Conservation (phyloP, 64 coral and sea anemone species). For the Dendronephthya gigantea region DNA sequence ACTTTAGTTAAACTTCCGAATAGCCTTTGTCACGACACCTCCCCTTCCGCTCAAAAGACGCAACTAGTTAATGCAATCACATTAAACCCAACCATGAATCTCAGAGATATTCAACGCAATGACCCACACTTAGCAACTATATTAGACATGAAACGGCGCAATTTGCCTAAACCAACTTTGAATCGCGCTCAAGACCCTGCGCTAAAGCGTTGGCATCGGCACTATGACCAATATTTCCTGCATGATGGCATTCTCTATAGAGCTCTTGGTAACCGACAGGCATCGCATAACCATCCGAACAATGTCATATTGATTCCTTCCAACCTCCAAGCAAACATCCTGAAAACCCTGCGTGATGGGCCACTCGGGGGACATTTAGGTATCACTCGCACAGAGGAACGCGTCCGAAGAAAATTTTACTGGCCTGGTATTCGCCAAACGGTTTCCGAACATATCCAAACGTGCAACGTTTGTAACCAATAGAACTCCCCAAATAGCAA, state of each 20-base stretch:
- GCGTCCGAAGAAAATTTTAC: neutral
- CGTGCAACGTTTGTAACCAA: neutral
- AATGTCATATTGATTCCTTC: neutral
- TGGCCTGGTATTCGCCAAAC: neutral
- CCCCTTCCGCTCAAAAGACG: neutral
- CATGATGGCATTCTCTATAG: neutral
- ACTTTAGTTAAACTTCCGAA: neutral
- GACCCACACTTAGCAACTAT: neutral
- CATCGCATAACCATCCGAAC: neutral
- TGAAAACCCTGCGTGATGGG: neutral
- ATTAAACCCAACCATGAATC: neutral
- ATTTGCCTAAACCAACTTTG: neutral
- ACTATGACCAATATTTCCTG: constrained; percentile 2
- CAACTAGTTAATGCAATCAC: neutral
- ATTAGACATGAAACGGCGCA: neutral
- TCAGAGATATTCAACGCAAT: neutral
- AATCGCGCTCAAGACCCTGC: neutral
- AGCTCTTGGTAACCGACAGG: neutral
- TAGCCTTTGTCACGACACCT: neutral
- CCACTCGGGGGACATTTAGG: constrained; percentile 25
- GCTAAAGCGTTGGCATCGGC: neutral
- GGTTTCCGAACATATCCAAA: neutral
- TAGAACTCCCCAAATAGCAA: neutral
- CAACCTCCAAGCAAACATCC: neutral
- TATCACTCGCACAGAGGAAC: constrained; percentile 27